A percentile compares a stretch with the other conserved stretches of the same genome.
phyloP scores from a whole-genome alignment of 2,888 invertebrate species.

The Balanococcus diminutus region DNA sequence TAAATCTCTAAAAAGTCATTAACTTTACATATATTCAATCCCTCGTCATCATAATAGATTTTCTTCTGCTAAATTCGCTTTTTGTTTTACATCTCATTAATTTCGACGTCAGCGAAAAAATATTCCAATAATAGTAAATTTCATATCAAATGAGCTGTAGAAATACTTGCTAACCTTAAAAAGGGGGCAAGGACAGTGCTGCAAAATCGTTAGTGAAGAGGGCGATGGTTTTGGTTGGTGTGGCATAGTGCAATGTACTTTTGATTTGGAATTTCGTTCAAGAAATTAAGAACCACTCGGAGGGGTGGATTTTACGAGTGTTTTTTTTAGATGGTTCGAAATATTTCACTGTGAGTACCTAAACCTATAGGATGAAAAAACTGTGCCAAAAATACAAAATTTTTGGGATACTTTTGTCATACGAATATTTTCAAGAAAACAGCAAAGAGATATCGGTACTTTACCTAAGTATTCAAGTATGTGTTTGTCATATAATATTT shows the following conservation, averaged over 20 bases:
- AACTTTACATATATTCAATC: background rate
- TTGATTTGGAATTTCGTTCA: background rate
- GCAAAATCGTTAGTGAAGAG: background rate
- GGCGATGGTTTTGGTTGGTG: background rate
- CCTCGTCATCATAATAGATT: background rate
- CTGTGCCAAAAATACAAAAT: background rate
- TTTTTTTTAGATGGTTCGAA: no score
- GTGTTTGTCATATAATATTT: no score
- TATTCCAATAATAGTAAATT: background rate
- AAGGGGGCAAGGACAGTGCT: background rate
- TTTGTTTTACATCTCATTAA: slow-evolving; percentile 11
- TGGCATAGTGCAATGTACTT: background rate
- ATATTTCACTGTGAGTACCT: no score
- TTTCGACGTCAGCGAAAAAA: background rate
- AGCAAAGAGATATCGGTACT: no score
- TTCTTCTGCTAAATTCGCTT: background rate
- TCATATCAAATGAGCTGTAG: background rate
- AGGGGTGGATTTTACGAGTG: background rate
- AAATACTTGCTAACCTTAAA: background rate
- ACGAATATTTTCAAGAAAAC: background rate
- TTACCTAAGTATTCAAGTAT: no score
- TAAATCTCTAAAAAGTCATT: background rate
- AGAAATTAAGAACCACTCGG: background rate
- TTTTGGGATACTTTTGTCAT: no score
- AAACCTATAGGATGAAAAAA: no score